Percentiles rank a stretch among this genome's conserved stretches.
Conservation (phyloP, 2,888 invertebrate genomes). For the Phyllotreta striolata region DNA sequence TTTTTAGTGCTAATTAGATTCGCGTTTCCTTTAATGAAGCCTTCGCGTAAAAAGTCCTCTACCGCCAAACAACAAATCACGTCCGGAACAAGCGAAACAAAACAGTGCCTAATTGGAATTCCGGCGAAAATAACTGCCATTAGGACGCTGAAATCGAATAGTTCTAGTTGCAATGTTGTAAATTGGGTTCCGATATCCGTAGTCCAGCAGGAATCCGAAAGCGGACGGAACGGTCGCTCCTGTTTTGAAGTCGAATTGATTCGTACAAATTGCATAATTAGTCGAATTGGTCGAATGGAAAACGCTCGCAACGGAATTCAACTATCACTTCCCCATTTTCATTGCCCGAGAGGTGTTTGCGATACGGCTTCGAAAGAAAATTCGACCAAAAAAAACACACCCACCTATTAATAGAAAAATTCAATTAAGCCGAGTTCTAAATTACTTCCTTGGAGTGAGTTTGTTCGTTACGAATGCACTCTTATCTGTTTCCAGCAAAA, state of each 20-base stretch:
- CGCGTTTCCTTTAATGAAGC: neutral
- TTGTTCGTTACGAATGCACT: too few species aligned
- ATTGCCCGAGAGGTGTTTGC: too few species aligned
- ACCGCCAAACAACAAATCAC: neutral
- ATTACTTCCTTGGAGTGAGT: too few species aligned
- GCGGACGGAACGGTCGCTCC: neutral
- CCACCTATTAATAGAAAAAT: too few species aligned
- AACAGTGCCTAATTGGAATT: constrained; percentile 14
- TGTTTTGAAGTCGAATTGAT: constrained; percentile 22
- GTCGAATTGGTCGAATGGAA: constrained; percentile 22
- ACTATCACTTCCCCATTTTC: too few species aligned
- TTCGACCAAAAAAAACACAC: too few species aligned
- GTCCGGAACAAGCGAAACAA: neutral
- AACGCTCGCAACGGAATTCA: constrained; percentile 12
- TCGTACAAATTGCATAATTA: constrained; percentile 28
- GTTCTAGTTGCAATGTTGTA: constrained; percentile 4
- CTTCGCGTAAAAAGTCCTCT: neutral
- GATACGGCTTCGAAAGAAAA: too few species aligned
- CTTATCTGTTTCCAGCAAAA: too few species aligned
- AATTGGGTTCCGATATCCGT: constrained; percentile 6
- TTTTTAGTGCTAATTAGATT: too few species aligned
- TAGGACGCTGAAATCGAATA: constrained; percentile 6
- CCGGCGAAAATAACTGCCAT: neutral
- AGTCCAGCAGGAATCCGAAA: neutral
- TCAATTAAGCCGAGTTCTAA: too few species aligned